Evolutionary conservation across 2,113 vertebrate species (phyloP).

Genomic region (Brachypteracias leptosomus): DNA sequence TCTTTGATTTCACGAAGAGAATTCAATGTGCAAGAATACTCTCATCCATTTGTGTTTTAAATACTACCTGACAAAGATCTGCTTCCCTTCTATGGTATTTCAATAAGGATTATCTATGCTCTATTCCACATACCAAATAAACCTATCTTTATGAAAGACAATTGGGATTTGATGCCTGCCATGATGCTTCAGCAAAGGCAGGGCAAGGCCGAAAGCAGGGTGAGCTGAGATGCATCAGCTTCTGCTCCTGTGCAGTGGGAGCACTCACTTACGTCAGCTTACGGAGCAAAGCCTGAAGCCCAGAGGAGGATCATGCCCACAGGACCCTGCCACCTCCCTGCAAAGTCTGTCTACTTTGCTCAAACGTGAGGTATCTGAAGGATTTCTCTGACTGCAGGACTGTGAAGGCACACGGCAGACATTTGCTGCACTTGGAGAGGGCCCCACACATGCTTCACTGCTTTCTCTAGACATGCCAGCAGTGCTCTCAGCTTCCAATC

Average conservation of each 20-base stretch:
- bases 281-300: background rate
- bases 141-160: background rate
- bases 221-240: background rate
- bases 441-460: background rate
- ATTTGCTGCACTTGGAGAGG: background rate
- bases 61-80: background rate
- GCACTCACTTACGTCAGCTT: background rate
- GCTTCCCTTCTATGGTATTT: background rate
- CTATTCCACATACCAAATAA: accelerated
- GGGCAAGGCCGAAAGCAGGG: background rate
- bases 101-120: background rate
- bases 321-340: background rate
- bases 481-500: background rate
- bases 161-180: background rate
- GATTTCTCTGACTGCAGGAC: background rate
- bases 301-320: background rate
- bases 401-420: background rate
- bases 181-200: background rate
- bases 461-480: background rate
- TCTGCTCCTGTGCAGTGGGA: too few relatives aligned
- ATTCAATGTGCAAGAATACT: background rate
- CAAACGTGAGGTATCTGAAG: background rate
- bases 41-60: background rate
- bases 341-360: background rate
- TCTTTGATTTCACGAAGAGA: background rate